phyloP scores from a whole-genome alignment of 1,140 invertebrate genomes.

The Drosophila pachea region DNA sequence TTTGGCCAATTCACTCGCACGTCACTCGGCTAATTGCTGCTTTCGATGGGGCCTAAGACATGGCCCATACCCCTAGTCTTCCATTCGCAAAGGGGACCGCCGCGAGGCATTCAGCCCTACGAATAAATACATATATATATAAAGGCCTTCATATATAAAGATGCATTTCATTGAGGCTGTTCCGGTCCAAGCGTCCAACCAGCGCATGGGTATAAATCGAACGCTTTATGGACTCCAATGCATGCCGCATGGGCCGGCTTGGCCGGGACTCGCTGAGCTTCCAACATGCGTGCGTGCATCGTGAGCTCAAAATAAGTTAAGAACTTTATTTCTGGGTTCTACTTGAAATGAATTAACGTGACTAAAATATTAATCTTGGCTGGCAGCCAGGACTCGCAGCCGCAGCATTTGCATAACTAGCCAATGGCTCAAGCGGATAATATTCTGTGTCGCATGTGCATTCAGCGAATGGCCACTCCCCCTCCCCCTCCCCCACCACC shows the following conservation, averaged over 20 bases:
- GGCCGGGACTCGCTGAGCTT: conserved; percentile 1
- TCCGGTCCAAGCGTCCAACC: neutral
- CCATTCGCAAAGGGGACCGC: too few relatives aligned
- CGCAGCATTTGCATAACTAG: conserved; percentile 61
- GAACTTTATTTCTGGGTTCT: conserved; percentile 69
- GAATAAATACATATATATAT: too few relatives aligned
- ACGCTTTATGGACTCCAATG: conserved; percentile 66
- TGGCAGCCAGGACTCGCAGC: conserved; percentile 26
- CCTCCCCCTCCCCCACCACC: too few relatives aligned
- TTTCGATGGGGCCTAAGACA: conserved; percentile 5
- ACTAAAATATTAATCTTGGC: conserved; percentile 72
- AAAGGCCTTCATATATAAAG: too few relatives aligned
- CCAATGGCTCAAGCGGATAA: conserved; percentile 1
- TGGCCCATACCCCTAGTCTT: too few relatives aligned
- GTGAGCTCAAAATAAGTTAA: conserved; percentile 70
- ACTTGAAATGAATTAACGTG: conserved; percentile 72
- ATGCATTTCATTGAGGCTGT: neutral
- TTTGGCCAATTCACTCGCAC: conserved; percentile 38
- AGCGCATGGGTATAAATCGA: conserved; percentile 64
- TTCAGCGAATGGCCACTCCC: neutral
- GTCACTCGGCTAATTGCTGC: conserved; percentile 61
- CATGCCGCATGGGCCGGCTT: conserved; percentile 30
- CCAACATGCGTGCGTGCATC: conserved; percentile 71
- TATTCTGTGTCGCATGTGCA: conserved; percentile 9
- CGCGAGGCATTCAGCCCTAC: too few relatives aligned